Evolutionary conservation across 2,113 vertebrate species (phyloP).

Genomic region (Saimiri boliviensis): DNA sequence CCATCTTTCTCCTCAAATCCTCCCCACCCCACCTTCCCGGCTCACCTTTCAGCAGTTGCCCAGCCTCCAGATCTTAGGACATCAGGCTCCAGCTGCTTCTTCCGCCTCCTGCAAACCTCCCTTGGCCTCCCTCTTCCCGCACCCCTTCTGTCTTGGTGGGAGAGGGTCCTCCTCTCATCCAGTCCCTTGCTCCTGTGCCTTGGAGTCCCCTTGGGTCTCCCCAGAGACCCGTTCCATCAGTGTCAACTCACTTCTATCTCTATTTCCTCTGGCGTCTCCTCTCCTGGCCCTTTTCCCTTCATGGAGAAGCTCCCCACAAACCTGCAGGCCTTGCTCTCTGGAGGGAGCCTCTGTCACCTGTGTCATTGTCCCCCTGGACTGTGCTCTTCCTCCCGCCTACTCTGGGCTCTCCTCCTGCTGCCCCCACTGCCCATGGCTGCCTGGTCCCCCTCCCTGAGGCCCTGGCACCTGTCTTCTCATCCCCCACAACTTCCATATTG

Average conservation of each 20-base stretch:
- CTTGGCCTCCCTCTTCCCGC: neutral
- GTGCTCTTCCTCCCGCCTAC: neutral
- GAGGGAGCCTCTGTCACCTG: neutral
- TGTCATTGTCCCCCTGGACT: neutral
- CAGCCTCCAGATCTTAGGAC: neutral
- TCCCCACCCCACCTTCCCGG: neutral
- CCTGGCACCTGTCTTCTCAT: neutral
- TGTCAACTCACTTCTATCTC: neutral
- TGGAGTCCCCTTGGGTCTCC: neutral
- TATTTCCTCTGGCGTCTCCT: neutral
- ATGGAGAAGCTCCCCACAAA: neutral
- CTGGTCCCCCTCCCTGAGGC: neutral
- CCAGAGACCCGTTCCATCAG: neutral
- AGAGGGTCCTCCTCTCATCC: neutral
- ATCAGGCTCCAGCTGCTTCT: neutral
- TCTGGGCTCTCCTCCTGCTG: neutral
- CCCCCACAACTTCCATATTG: neutral
- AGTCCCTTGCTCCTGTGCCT: neutral
- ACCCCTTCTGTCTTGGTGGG: neutral
- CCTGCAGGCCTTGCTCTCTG: neutral
- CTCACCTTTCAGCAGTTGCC: neutral
- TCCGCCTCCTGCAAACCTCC: neutral
- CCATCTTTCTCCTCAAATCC: neutral
- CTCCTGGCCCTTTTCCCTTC: neutral
- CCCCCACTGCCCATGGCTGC: neutral